Base-by-base conservation (phyloP, 2,113 vertebrate species). In the Elachura formosa region DNA sequence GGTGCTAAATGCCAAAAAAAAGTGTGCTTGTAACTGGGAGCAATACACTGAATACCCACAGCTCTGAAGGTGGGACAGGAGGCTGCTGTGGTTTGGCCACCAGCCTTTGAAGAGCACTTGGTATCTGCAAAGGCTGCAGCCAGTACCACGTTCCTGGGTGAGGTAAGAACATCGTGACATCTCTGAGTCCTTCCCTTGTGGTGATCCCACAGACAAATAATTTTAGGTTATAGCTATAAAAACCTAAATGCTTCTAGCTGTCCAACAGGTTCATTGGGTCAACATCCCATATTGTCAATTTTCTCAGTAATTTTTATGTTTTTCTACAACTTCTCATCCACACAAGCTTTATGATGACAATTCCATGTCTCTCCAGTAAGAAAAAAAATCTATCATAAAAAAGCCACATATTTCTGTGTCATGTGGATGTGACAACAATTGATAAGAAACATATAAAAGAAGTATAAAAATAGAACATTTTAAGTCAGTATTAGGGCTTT, bases 151-250 rank as follows among this genome's bases (percentile, higher is more conserved):
- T 26, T 84, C 61, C 41, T 59, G 48, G 5, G 11, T 33, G 31
- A 88, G 17, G 13, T 43, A 48, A 67, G 64, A 67, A n/a, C n/a
- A 26, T 22, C 0, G 0, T 38, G 21, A 7, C 52, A 62, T 38
- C 48, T 62, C 91, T 67, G 33, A 67, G 25, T 64, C 46, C n/a
- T 54, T 77, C 29, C 38, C 17, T 62, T 4, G 3, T 33, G 34
- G 34, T 62, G 40, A 11, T 76, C 20, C 3, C 8, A 61, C 49
- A 72, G 31, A 55, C 28, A 64, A 72, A n/a, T 33, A 69, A 28
- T 24, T 90, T 74, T 43, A 55, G 24, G 25, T 71, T 77, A 55
- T 28, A 77, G 9, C 38, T 86, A 28, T 21, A 56, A 78, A 92
- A 7, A 0, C 5, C n/a, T 69, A 40, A 31, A 45, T 56, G 6